Conservation (phyloP, 2,888 invertebrate species). For the Petrolisthes cinctipes region DNA sequence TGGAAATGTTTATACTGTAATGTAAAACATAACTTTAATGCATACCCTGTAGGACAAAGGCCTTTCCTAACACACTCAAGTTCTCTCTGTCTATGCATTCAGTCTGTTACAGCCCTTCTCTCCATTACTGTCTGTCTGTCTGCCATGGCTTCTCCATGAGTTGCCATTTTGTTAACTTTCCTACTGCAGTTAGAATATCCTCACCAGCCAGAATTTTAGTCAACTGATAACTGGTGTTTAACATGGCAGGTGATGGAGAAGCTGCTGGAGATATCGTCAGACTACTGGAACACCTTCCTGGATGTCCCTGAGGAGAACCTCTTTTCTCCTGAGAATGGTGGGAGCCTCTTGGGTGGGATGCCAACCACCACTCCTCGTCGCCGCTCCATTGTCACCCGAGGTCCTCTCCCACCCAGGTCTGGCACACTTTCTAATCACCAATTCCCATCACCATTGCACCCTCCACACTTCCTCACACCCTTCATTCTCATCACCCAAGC, state of each 20-base stretch:
- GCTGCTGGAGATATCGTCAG: slow-evolving; percentile 78
- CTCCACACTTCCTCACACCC: too few relatives aligned
- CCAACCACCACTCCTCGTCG: slow-evolving; percentile 28
- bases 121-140: too few relatives aligned
- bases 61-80: too few relatives aligned
- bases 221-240: not conserved
- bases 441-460: too few relatives aligned
- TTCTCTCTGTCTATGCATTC: too few relatives aligned
- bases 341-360: slow-evolving; percentile 34
- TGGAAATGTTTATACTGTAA: too few relatives aligned
- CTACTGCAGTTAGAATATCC: not conserved
- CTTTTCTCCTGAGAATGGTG: slow-evolving; percentile 13
- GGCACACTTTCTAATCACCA: not conserved
- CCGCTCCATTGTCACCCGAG: slow-evolving; percentile 43
- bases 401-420: slow-evolving; percentile 41
- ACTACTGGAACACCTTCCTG: slow-evolving; percentile 83
- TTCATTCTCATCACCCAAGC: too few relatives aligned
- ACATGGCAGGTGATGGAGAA: slow-evolving; percentile 77
- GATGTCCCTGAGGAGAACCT: slow-evolving; percentile 68
- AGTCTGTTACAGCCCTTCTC: too few relatives aligned
- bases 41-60: too few relatives aligned
- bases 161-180: too few relatives aligned
- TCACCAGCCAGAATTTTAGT: not conserved
- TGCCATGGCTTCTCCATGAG: too few relatives aligned
- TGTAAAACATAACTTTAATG: too few relatives aligned